These are phyloP conservation scores for Drosophila nr. medialis DNA, from an alignment of 2,888 invertebrate genomes.

Conservation along the genomic window DNA sequence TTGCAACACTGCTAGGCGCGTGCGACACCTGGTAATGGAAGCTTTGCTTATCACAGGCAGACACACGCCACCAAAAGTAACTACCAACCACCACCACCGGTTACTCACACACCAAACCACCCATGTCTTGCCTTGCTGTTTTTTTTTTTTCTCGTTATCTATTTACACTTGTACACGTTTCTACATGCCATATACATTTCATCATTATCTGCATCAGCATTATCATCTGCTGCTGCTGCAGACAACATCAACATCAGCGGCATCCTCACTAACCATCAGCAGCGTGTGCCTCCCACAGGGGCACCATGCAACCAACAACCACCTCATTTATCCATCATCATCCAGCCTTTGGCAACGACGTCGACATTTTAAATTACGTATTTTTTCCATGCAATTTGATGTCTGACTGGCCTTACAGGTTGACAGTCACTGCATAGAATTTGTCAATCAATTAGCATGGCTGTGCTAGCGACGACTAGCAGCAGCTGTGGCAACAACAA, in stretches of 20 bases:
- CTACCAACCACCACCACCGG: slow-evolving; percentile 6
- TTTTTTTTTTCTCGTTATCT: slow-evolving; percentile 60
- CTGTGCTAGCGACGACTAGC: slow-evolving; percentile 43
- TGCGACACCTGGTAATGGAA: slow-evolving; percentile 26
- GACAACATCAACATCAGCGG: slow-evolving; percentile 32
- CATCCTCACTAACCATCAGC: slow-evolving; percentile 39
- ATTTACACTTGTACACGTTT: slow-evolving; percentile 81
- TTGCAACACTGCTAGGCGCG: slow-evolving; percentile 53
- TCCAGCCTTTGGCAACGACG: slow-evolving; percentile 16
- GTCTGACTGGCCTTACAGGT: slow-evolving; percentile 64
- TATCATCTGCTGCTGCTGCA: slow-evolving; percentile 10
- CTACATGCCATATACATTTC: slow-evolving; percentile 66
- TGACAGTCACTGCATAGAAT: slow-evolving; percentile 43
- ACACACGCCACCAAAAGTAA: slow-evolving; percentile 14
- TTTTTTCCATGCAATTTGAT: slow-evolving; percentile 68
- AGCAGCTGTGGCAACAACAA: slow-evolving; percentile 30
- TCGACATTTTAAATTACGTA: slow-evolving; percentile 56
- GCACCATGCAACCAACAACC: background rate
- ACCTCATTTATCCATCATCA: background rate
- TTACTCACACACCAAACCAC: background rate
- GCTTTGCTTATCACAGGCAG: slow-evolving; percentile 32
- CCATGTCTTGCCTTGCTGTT: background rate
- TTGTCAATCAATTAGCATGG: slow-evolving; percentile 64
- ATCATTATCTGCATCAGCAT: slow-evolving; percentile 45
- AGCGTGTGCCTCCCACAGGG: slow-evolving; percentile 8